A percentile compares a stretch with the other conserved stretches of the same genome.
phyloP scores from a whole-genome alignment of 1,140 invertebrate genomes.

The Achroia grisella region DNA sequence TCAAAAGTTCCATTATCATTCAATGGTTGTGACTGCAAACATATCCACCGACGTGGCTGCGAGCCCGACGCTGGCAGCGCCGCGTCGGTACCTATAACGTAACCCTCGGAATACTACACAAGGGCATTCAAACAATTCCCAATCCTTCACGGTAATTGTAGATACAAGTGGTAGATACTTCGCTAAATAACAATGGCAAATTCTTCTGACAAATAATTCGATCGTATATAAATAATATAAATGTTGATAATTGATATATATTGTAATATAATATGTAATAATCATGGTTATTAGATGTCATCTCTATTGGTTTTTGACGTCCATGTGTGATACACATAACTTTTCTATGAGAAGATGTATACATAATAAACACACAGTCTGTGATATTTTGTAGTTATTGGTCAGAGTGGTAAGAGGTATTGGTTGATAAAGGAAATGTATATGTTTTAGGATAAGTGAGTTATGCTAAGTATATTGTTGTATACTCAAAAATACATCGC shows the following conservation, averaged over 20 bases:
- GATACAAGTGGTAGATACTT: slow-evolving; percentile 23
- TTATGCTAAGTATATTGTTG: slow-evolving; percentile 60
- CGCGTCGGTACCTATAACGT: slow-evolving; percentile 15
- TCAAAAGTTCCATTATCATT: slow-evolving; percentile 20
- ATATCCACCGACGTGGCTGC: slow-evolving; percentile 37
- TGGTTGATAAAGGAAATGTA: slow-evolving; percentile 67
- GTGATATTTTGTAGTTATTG: slow-evolving; percentile 74
- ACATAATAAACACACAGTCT: slow-evolving; percentile 72
- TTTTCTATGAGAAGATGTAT: slow-evolving; percentile 72
- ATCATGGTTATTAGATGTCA: slow-evolving; percentile 62
- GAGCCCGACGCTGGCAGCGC: not conserved
- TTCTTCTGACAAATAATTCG: slow-evolving; percentile 57
- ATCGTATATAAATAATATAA: slow-evolving; percentile 41
- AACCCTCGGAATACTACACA: slow-evolving; percentile 8
- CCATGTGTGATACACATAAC: slow-evolving; percentile 71
- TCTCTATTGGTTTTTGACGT: slow-evolving; percentile 67
- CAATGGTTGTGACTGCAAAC: slow-evolving; percentile 64
- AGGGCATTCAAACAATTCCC: slow-evolving; percentile 10
- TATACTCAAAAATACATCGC: slow-evolving; percentile 54
- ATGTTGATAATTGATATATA: slow-evolving; percentile 47
- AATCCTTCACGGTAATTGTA: slow-evolving; percentile 16
- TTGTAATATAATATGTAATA: slow-evolving; percentile 49
- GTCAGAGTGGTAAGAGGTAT: slow-evolving; percentile 68
- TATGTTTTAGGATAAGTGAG: slow-evolving; percentile 65
- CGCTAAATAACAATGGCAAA: slow-evolving; percentile 34